Evolutionary conservation across 2,888 invertebrate species (phyloP), one percentile per base, ranked within the genome.

Genomic region (Serrognathus titanus): DNA sequence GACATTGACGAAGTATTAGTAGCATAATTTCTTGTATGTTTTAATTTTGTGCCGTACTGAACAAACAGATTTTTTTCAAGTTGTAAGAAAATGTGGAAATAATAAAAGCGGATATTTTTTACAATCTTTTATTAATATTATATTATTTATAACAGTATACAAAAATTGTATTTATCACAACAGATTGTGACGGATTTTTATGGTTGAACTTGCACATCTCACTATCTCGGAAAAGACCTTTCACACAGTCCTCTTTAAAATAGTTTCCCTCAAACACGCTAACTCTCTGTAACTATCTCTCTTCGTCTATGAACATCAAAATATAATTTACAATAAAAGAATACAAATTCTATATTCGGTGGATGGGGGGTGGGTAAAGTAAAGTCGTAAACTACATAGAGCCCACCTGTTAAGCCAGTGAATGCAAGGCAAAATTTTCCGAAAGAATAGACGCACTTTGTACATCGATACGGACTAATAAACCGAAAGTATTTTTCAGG

Each of bases 141-240:
- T 63, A 64, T 60, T 61, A 58, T 65, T 69, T 71, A 69, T 71
- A 71, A 73, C 73, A 71, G 68, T 71, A 74, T 75, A 74, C 69
- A 75, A 75, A 74, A 75, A 67, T 63, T 62, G 64, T 54, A 45
- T 63, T 61, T 72, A 75, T 75, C 75, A 75, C 75, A 75, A 70
- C 66, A 65, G 60, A 64, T 63, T 71, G 72, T 74, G 74, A 74
- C 74, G 74, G 73, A 74, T 68, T 68, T 67, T 64, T 58, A 47
- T 55, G 48, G 48, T 51, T 51, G 51, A 57, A 57, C 53, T 49
- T 52, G 35, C 37, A 50, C 20, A 11, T 43, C 20, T 31, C 24
- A 31, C 24, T 31, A 31, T 31, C 24, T 31, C 24, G 24, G 6
- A 31, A 31, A 31, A 31, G 24, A 31, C 24, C 24, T 31, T 31